Conservation (phyloP, 2,113 vertebrate genomes). For the Rynchops niger region DNA sequence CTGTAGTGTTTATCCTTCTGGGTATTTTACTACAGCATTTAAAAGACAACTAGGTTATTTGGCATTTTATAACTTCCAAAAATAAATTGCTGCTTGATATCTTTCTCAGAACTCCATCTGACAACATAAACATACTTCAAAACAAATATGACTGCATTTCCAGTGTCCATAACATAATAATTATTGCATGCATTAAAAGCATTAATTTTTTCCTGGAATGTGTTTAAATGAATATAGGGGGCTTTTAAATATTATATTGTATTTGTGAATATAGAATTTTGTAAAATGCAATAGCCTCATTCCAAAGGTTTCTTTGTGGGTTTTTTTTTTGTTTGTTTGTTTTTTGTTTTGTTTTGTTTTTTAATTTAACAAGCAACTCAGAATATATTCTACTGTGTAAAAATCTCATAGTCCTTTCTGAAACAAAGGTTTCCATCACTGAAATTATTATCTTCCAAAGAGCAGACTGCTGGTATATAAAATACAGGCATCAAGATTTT, state of each 20-base stretch:
- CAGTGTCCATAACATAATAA: neutral
- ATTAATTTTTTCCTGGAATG: neutral
- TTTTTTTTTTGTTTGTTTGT: too few relatives aligned
- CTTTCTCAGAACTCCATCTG: neutral
- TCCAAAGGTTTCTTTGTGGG: too few relatives aligned
- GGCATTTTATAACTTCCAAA: neutral
- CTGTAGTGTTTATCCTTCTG: neutral
- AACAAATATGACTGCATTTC: neutral
- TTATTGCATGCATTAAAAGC: neutral
- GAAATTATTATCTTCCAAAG: neutral
- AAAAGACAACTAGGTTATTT: neutral
- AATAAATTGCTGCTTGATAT: neutral
- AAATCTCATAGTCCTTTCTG: neutral
- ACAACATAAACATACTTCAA: neutral
- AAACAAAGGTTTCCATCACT: neutral
- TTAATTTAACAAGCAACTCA: neutral
- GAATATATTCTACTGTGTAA: neutral
- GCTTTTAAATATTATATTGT: neutral
- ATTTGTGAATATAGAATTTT: neutral
- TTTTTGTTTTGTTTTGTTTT: neutral
- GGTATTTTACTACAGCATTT: neutral
- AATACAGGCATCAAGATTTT: neutral
- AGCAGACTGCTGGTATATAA: neutral
- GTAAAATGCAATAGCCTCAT: neutral
- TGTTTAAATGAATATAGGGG: neutral